Base-by-base conservation (phyloP, 2,888 invertebrate genomes). In the Drosophila acutilabella region DNA sequence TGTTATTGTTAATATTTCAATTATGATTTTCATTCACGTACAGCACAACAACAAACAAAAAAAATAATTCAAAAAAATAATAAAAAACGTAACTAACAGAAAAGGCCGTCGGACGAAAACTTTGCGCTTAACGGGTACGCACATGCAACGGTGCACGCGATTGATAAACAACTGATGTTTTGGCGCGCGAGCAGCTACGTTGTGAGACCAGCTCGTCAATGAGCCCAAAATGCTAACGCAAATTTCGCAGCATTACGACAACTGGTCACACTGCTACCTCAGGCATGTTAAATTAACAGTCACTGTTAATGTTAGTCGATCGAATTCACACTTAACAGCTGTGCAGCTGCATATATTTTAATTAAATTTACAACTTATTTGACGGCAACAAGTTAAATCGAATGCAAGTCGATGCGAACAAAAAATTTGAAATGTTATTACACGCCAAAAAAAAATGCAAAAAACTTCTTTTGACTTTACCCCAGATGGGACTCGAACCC, bases 401-500 rank as follows among this genome's bases (percentile, higher is more conserved):
- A 3, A 41, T 18, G 2, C 18, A 18, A 30, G 8, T 30, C 1
- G 8, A 0, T 8, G 23, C 18, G 7, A 30, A 16, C 30, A 7
- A 30, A 10, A n/a, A n/a, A 40, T 47, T 5, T 30, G 26, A 38
- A 26, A n/a, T n/a, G n/a, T 10, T 0, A 47, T 33, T 6, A 5
- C 2, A 2, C 13, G 0, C 13, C 33, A 6, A 5, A 16, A 16
- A 30, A 26, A 50, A 33, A 23, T 16, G 40, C n/a, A 2, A 41
- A 14, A 33, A 20, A 13, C 0, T 10, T 10, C 8, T 41, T 54
- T 23, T 2, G 13, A 4, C 40, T 52, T 45, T 66, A 74, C 78
- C 67, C 77, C 74, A 74, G 74, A 80, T 80, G 80, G 80, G 80
- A 80, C 80, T 80, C 80, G 80, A 80, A 80, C 80, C 80, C 80